Conservation (phyloP, 1,140 invertebrate species). For the Lucilia sericata region DNA sequence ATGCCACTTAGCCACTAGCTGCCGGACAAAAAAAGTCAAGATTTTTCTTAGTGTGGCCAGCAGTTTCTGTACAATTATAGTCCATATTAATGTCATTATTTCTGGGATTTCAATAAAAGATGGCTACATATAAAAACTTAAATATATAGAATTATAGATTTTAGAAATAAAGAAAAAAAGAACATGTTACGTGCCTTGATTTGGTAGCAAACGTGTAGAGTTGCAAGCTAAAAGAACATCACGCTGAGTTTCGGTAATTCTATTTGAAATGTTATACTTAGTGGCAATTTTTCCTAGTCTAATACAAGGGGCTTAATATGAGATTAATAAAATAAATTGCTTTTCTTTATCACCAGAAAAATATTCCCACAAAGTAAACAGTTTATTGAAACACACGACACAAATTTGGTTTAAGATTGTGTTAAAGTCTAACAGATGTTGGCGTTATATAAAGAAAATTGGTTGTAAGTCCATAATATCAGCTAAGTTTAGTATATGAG, state of each 20-base stretch:
- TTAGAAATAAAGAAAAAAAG: neutral
- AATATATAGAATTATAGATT: no score
- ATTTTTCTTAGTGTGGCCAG: neutral
- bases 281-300: neutral
- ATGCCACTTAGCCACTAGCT: neutral
- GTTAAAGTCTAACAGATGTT: neutral
- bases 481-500: no score
- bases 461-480: no score
- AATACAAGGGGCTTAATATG: neutral
- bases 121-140: neutral
- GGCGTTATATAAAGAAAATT: no score
- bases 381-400: neutral
- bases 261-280: slow-evolving; percentile 4
- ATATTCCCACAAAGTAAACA: neutral
- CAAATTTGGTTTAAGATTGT: neutral
- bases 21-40: neutral
- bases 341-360: neutral
- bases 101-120: neutral
- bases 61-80: neutral
- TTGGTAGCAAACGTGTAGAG: neutral
- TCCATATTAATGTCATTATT: neutral
- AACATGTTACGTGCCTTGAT: slow-evolving; percentile 1
- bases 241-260: slow-evolving; percentile 15
- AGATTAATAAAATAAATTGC: slow-evolving; percentile 12
- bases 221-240: neutral